Conservation (phyloP, 2,888 invertebrate species). For the Amorpha juglandis region DNA sequence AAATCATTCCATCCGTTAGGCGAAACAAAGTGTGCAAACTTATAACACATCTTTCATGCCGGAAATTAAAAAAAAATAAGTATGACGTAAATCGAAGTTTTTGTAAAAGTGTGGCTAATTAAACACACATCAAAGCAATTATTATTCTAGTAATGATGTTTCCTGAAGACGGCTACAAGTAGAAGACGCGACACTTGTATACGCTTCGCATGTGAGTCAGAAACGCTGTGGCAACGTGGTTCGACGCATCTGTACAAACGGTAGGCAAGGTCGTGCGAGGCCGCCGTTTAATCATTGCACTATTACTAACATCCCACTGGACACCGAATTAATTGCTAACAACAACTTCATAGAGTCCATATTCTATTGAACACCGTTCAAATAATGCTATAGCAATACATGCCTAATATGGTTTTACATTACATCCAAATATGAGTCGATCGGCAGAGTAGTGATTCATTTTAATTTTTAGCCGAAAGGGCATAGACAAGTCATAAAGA, state of each 20-base stretch:
- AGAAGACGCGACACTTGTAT: conserved; percentile 25
- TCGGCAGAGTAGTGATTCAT: background rate
- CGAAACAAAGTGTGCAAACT: too few species aligned
- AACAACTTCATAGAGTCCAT: conserved; percentile 10
- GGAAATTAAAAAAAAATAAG: background rate
- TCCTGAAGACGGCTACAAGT: conserved; percentile 22
- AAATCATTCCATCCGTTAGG: too few species aligned
- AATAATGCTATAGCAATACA: background rate
- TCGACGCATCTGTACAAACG: conserved; percentile 68
- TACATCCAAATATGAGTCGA: conserved; percentile 2
- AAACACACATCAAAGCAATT: conserved; percentile 16
- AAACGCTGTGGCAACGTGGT: conserved; percentile 41
- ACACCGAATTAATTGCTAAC: conserved; percentile 17
- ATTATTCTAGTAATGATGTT: conserved; percentile 24
- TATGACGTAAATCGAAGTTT: background rate
- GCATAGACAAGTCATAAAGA: too few species aligned
- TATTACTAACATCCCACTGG: background rate
- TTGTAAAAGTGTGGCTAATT: conserved; percentile 11
- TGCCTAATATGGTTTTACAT: conserved; percentile 12
- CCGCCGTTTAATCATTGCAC: conserved; percentile 58
- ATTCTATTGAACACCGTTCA: conserved; percentile 3
- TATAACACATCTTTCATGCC: too few species aligned
- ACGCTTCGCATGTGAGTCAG: conserved; percentile 46
- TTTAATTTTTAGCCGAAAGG: background rate
- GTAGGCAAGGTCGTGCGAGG: conserved; percentile 66